Percentiles rank a stretch among this genome's conserved stretches.
Evolutionary conservation across 2,797 vertebrate species (phyloP).

Genomic region (Naso thynnoides): DNA sequence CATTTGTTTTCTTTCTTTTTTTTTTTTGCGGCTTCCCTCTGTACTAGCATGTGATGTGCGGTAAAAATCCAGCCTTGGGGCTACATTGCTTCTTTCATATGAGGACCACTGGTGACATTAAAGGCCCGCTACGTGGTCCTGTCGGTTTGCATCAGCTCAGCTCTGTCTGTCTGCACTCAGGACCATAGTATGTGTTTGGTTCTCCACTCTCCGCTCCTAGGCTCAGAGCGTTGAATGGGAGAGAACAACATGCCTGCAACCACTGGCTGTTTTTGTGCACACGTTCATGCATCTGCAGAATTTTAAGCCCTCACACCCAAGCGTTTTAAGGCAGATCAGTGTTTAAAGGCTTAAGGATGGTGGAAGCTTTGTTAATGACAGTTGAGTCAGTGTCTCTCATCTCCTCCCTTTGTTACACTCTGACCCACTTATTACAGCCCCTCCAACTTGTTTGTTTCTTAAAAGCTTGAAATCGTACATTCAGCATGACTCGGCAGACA

Average conservation of each 20-base stretch:
- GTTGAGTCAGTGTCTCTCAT: conserved; percentile 35
- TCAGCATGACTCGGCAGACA: conserved; percentile 46
- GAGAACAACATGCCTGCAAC: conserved; percentile 51
- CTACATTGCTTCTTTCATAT: conserved; percentile 78
- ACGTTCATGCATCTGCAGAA: conserved; percentile 50
- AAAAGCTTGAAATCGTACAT: conserved; percentile 33
- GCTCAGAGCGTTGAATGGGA: conserved; percentile 38
- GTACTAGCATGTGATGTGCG: conserved; percentile 43
- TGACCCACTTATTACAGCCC: conserved; percentile 39
- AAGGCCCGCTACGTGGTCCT: conserved; percentile 78
- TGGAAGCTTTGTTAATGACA: conserved; percentile 60
- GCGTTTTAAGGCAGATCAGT: conserved; percentile 55
- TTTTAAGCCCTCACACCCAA: conserved; percentile 50
- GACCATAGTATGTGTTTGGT: conserved; percentile 34
- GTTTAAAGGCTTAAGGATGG: conserved; percentile 61
- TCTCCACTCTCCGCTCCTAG: conserved; percentile 50
- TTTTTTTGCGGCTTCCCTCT: conserved; percentile 41
- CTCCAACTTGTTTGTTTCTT: conserved; percentile 35
- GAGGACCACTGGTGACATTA: conserved; percentile 81
- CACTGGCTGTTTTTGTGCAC: conserved; percentile 49
- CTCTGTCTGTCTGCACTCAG: conserved; percentile 51
- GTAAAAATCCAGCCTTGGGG: conserved; percentile 72
- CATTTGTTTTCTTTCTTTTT: conserved; percentile 55
- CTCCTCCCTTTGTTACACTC: conserved; percentile 30
- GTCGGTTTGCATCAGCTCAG: conserved; percentile 81